phyloP scores from a whole-genome alignment of 2,113 vertebrate genomes.

The Orientallactaga bullata region DNA sequence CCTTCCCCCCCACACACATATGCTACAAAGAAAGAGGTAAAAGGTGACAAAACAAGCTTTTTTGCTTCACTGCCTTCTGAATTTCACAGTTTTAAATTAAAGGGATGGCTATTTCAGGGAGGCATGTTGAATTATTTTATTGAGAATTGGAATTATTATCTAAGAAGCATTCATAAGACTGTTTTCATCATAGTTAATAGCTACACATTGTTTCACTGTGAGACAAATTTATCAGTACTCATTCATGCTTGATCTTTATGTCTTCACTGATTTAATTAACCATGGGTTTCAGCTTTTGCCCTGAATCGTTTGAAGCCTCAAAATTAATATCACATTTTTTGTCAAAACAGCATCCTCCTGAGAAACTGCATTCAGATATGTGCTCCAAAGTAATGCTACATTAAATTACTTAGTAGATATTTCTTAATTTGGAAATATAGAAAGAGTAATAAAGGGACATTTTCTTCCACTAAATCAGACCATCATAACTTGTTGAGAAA shows the following conservation, averaged over 20 bases:
- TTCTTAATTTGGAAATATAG: not conserved
- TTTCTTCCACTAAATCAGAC: not conserved
- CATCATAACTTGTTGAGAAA: not conserved
- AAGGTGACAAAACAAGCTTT: not conserved
- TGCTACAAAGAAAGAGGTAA: not conserved
- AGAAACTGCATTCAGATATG: not conserved
- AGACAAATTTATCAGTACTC: not conserved
- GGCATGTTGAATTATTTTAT: not conserved
- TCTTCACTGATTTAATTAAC: not conserved
- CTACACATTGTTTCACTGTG: not conserved
- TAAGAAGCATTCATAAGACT: not conserved
- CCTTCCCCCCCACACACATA: not conserved
- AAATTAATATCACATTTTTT: not conserved
- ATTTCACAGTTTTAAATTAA: not conserved
- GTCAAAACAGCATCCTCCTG: not conserved
- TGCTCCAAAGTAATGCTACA: not conserved
- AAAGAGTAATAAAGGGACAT: not conserved
- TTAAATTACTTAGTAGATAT: not conserved
- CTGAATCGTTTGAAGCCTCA: not conserved
- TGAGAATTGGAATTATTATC: not conserved
- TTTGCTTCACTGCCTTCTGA: not conserved
- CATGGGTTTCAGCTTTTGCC: not conserved
- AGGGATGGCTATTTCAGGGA: not conserved
- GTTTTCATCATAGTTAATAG: conserved; percentile 28
- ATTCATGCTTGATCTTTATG: not conserved